Conservation (phyloP, 2,888 invertebrate genomes). For the Sarcophaga subvicina region DNA sequence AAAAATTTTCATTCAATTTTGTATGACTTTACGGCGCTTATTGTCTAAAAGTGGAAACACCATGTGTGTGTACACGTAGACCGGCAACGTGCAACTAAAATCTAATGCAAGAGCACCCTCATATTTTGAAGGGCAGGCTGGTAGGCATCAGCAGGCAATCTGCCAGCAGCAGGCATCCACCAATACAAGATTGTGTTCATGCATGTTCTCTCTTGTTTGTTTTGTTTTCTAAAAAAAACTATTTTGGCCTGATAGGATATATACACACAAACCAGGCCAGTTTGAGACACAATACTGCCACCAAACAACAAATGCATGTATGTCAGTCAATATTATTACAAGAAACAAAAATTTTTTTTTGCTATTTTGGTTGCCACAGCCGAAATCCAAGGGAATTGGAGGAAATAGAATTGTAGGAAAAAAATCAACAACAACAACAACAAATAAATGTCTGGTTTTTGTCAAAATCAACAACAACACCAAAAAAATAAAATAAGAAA, state of each 20-base stretch:
- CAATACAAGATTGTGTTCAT: slow-evolving; percentile 11
- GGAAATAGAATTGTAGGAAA: background rate
- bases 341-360: slow-evolving; percentile 23
- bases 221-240: slow-evolving; percentile 3
- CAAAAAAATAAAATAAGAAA: background rate
- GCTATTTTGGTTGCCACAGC: slow-evolving; percentile 18
- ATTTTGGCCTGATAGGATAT: slow-evolving; percentile 7
- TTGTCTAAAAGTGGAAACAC: slow-evolving; percentile 13
- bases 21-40: background rate
- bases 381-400: slow-evolving; percentile 2
- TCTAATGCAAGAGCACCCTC: slow-evolving; percentile 48
- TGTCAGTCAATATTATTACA: slow-evolving; percentile 36
- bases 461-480: slow-evolving; percentile 20
- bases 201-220: slow-evolving; percentile 9
- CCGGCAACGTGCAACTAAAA: slow-evolving; percentile 75
- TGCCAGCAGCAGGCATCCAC: slow-evolving; percentile 18
- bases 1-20: background rate
- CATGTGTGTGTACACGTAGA: slow-evolving; percentile 71
- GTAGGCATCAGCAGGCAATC: slow-evolving; percentile 25
- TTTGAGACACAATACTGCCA: background rate
- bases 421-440: background rate
- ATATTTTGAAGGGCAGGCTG: slow-evolving; percentile 50
- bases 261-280: slow-evolving; percentile 23
- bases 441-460: slow-evolving; percentile 47
- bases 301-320: background rate